These are phyloP conservation scores for Microplitis demolitor DNA, from an alignment of 1,140 invertebrate species.

Conservation along the genomic window DNA sequence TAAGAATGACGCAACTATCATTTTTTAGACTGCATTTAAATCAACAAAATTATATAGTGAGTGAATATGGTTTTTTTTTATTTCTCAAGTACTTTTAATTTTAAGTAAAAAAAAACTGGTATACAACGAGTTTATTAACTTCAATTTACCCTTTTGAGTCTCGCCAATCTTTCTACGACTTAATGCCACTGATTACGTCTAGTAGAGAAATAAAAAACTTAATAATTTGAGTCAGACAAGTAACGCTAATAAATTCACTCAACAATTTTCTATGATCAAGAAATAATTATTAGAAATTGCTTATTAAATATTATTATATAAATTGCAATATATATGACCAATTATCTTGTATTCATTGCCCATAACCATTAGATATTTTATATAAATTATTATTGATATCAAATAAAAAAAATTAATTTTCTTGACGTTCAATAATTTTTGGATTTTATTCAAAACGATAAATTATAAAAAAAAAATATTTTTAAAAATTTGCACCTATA, in stretches of 20 bases:
- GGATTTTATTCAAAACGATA: no score
- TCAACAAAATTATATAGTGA: no score
- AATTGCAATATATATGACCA: background rate
- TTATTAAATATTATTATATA: background rate
- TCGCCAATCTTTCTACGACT: background rate
- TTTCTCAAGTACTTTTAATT: no score
- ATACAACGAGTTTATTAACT: background rate
- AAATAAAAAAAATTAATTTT: no score
- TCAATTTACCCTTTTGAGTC: background rate
- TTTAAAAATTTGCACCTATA: no score
- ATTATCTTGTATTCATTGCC: slow-evolving; percentile 2
- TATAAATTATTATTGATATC: no score
- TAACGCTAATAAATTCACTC: slow-evolving; percentile 11
- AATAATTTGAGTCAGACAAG: slow-evolving; percentile 7
- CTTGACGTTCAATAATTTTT: no score
- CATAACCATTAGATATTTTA: background rate
- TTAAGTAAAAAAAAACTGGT: background rate
- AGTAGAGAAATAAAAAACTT: background rate
- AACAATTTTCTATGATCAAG: background rate
- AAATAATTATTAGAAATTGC: background rate
- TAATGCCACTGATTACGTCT: slow-evolving; percentile 3
- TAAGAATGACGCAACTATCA: slow-evolving; percentile 30
- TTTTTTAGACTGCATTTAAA: slow-evolving; percentile 7
- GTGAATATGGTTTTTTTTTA: no score
- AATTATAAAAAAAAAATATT: no score